These are phyloP conservation scores for Pseudachorutes palmiensis DNA, from an alignment of 1,140 invertebrate species.

Conservation along the genomic window DNA sequence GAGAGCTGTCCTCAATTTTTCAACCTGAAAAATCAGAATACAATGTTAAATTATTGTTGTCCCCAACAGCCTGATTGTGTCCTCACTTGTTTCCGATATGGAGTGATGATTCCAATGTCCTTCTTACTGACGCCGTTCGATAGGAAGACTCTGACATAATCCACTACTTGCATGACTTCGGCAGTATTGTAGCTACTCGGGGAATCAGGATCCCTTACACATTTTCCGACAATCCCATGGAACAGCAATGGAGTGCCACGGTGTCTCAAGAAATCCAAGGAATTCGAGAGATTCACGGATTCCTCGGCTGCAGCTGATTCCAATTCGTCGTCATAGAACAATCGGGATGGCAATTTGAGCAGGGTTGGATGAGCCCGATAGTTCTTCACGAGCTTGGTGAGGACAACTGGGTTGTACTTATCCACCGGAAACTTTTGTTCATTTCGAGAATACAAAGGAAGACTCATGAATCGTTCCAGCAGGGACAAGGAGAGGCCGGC, in stretches of 20 bases:
- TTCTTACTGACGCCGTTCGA: conserved; percentile 53
- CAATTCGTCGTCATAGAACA: conserved; percentile 75
- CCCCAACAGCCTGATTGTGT: no score
- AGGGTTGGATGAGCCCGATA: conserved; percentile 69
- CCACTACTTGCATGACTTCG: conserved; percentile 63
- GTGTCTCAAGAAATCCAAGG: conserved; percentile 38
- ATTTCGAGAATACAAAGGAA: conserved; percentile 58
- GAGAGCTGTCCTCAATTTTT: conserved; percentile 53
- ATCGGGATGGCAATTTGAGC: conserved; percentile 60
- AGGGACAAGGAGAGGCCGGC: conserved; percentile 63
- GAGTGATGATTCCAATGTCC: conserved; percentile 86
- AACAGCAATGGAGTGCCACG: conserved; percentile 59
- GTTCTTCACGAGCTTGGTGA: conserved; percentile 60
- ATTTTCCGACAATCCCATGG: conserved; percentile 68
- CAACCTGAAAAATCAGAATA: conserved; percentile 52
- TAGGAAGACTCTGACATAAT: conserved; percentile 54
- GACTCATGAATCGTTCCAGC: conserved; percentile 58
- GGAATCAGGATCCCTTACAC: conserved; percentile 61
- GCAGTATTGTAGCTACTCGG: conserved; percentile 84
- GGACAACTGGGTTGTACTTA: conserved; percentile 57
- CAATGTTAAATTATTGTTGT: no score
- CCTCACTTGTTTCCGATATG: conserved; percentile 79
- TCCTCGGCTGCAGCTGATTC: conserved; percentile 47
- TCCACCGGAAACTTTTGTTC: conserved; percentile 45
- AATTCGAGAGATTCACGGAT: conserved; percentile 35